Conservation (phyloP, 2,888 invertebrate genomes). For the Meiosimyza platycephala region DNA sequence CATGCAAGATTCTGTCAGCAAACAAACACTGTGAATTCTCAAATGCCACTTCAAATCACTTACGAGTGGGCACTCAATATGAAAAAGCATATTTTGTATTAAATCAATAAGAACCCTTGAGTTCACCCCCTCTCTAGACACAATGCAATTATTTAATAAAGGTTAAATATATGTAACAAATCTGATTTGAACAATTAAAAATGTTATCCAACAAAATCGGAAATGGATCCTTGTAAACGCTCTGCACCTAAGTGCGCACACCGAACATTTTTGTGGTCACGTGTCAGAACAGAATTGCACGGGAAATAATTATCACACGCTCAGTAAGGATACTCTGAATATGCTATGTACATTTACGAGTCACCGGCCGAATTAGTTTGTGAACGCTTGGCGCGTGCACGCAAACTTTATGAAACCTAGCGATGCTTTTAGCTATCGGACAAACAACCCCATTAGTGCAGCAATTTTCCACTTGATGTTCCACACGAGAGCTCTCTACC, state of each 20-base stretch:
- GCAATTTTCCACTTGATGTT: slow-evolving; percentile 35
- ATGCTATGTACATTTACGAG: background rate
- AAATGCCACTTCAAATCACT: background rate
- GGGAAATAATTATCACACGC: slow-evolving; percentile 63
- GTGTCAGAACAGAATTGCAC: slow-evolving; percentile 50
- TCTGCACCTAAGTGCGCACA: slow-evolving; percentile 14
- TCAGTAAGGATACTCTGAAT: slow-evolving; percentile 34
- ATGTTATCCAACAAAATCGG: slow-evolving; percentile 51
- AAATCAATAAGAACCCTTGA: background rate
- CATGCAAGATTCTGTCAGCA: background rate
- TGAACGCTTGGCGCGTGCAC: slow-evolving; percentile 12
- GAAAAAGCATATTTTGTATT: slow-evolving; percentile 19
- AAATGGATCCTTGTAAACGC: slow-evolving; percentile 61
- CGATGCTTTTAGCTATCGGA: slow-evolving; percentile 25
- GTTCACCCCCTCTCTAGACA: background rate
- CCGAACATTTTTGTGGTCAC: slow-evolving; percentile 46
- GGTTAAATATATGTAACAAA: slow-evolving; percentile 31
- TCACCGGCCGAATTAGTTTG: background rate
- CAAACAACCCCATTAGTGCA: slow-evolving; percentile 33
- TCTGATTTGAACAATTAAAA: slow-evolving; percentile 12
- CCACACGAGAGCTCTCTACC: background rate
- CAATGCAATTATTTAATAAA: background rate
- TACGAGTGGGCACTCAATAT: slow-evolving; percentile 13
- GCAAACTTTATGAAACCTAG: background rate
- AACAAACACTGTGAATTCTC: background rate